Evolutionary conservation across 2,797 vertebrate genomes (phyloP).

Genomic region (Lepus townsendii): DNA sequence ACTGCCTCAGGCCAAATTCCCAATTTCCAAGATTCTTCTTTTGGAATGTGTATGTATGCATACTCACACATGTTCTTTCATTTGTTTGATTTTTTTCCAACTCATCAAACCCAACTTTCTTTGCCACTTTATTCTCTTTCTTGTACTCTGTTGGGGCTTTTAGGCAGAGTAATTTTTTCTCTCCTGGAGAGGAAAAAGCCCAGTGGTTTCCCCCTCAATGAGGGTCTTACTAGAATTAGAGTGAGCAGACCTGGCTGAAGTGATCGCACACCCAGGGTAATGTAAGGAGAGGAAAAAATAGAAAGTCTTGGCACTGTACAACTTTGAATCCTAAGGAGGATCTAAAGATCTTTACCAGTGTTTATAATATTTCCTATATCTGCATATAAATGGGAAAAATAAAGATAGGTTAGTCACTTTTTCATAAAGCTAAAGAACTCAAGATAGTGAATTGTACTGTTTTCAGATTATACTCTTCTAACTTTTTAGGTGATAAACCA

Average conservation of each 20-base stretch:
- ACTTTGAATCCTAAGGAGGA: background rate
- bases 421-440: background rate
- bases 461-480: constrained; percentile 38
- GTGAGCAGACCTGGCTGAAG: background rate
- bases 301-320: background rate
- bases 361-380: constrained; percentile 4
- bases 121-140: constrained; percentile 20
- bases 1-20: background rate
- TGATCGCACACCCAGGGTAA: background rate
- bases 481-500: background rate
- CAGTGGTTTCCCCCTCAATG: background rate
- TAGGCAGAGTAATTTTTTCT: background rate
- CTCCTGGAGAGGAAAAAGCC: background rate
- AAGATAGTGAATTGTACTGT: background rate
- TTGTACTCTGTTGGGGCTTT: constrained; percentile 26
- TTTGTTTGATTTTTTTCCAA: constrained; percentile 20
- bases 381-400: constrained; percentile 33
- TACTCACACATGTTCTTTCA: background rate
- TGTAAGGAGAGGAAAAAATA: background rate
- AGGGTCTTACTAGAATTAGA: background rate
- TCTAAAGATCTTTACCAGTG: background rate
- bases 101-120: constrained; percentile 54
- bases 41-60: background rate
- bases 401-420: background rate
- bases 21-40: constrained; percentile 55